Evolutionary conservation across 2,113 vertebrate genomes (phyloP), one percentile per base, ranked within the genome.

Genomic region (Colius striatus): DNA sequence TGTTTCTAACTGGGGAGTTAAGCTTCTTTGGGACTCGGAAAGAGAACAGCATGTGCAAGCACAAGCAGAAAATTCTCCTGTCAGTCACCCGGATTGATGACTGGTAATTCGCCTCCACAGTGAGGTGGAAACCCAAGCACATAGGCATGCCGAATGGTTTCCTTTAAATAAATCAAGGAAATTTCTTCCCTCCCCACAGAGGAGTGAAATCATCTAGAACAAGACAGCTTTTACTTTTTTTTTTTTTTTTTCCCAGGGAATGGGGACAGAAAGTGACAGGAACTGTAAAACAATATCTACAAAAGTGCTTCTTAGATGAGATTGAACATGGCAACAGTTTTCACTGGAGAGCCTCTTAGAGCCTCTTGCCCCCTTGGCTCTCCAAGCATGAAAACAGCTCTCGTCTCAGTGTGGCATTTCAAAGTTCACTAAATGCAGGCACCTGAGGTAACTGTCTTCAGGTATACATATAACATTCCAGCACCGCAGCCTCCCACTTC

Each of bases 151-250:
- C 3, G 43, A 30, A 19, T 90, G 27, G 38, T 48, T 83, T 90
- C 75, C 54, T 82, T 75, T 68, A 84, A 74, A 55, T 76, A 93
- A 93, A 86, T 93, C 76, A 78, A 30, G 11, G 45, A 87, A 63
- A 77, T 66, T 34, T 92, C 54, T 88, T 92, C 29, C 29, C 34
- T 87, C 55, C 36, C 7, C 30, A 32, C 4, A 45, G 43, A 86
- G 34, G 2, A 73, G 29, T 88, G 34, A 34, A 76, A 86, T 41
- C 16, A 74, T 47, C 13, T 63, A 80, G 32, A 77, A 36, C 36
- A 77, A 61, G 84, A 36, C 48, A 61, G 25, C 15, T 80, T 90
- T 73, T 58, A 50, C 11, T 51, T 34, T 19, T 7, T 30, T 19
- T 11, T 58, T 78, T 20, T 32, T 43, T 36, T 51, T 55, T 47